These are phyloP conservation scores for Parasteatoda tepidariorum DNA, from an alignment of 1,140 invertebrate species.

Conservation along the genomic window DNA sequence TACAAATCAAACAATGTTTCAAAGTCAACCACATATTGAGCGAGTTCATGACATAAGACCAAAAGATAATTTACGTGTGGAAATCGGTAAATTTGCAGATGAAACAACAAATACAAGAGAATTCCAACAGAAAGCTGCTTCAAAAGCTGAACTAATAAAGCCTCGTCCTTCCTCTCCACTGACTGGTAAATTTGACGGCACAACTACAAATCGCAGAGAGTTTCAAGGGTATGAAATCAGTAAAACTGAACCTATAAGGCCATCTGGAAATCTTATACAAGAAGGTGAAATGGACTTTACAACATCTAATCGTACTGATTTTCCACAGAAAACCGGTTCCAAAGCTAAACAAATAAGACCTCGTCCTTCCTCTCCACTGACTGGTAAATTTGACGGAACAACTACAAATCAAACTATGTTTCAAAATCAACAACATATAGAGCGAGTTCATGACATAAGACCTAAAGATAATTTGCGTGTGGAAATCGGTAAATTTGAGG, in stretches of 20 bases:
- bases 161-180: conserved; percentile 44
- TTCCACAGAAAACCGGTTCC: neutral
- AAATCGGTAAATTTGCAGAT: conserved; percentile 3
- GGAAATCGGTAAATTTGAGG: neutral
- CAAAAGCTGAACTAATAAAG: conserved; percentile 4
- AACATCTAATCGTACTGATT: conserved; percentile 33
- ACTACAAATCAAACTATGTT: conserved; percentile 42
- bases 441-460: conserved; percentile 4
- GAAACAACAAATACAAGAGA: conserved; percentile 16
- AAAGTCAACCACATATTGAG: neutral
- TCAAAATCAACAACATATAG: conserved; percentile 8
- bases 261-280: conserved; percentile 9
- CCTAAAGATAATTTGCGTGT: conserved; percentile 3
- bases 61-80: conserved; percentile 3
- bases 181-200: conserved; percentile 67
- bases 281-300: conserved; percentile 37
- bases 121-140: conserved; percentile 17
- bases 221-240: conserved; percentile 23
- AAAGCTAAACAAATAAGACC: conserved; percentile 6
- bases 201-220: conserved; percentile 67
- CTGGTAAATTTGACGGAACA: conserved; percentile 1
- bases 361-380: conserved; percentile 2
- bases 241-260: conserved; percentile 1
- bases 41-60: neutral
- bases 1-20: conserved; percentile 33